phyloP scores from a whole-genome alignment of 2,797 vertebrate species.

The Danio jaintianensis region DNA sequence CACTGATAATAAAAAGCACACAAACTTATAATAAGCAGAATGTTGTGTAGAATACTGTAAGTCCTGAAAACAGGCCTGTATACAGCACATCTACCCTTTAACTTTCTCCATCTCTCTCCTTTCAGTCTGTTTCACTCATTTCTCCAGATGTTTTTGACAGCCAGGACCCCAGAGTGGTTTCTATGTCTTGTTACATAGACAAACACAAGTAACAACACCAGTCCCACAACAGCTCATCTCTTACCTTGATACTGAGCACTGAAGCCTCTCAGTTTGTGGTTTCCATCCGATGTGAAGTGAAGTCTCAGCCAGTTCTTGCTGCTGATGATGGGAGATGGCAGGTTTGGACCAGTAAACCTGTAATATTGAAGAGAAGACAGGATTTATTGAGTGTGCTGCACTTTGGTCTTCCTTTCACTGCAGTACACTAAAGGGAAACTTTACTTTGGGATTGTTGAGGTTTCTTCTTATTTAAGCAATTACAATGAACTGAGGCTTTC shows the following conservation, averaged over 20 bases:
- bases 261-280: slow-evolving; percentile 95
- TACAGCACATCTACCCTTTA: not conserved
- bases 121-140: not conserved
- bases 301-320: slow-evolving; percentile 99
- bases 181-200: slow-evolving; percentile 37
- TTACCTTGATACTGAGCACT: slow-evolving; percentile 97
- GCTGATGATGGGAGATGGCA: slow-evolving; percentile 97
- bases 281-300: slow-evolving; percentile 95
- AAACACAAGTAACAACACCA: slow-evolving; percentile 2
- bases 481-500: not conserved
- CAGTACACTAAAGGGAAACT: not conserved
- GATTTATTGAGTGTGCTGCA: not conserved
- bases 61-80: not conserved
- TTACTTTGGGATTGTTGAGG: not conserved
- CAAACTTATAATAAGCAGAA: not conserved
- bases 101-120: not conserved
- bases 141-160: slow-evolving; percentile 28
- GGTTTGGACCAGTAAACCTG: slow-evolving; percentile 96
- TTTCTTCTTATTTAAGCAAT: not conserved
- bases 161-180: slow-evolving; percentile 7
- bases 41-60: not conserved
- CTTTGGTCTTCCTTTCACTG: not conserved
- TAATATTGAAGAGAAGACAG: slow-evolving; percentile 39
- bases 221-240: slow-evolving; percentile 13
- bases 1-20: too few species aligned